Evolutionary conservation across 2,113 vertebrate species (phyloP), one percentile per base, ranked within the genome.

Genomic region (Pomatorhinus ruficollis): DNA sequence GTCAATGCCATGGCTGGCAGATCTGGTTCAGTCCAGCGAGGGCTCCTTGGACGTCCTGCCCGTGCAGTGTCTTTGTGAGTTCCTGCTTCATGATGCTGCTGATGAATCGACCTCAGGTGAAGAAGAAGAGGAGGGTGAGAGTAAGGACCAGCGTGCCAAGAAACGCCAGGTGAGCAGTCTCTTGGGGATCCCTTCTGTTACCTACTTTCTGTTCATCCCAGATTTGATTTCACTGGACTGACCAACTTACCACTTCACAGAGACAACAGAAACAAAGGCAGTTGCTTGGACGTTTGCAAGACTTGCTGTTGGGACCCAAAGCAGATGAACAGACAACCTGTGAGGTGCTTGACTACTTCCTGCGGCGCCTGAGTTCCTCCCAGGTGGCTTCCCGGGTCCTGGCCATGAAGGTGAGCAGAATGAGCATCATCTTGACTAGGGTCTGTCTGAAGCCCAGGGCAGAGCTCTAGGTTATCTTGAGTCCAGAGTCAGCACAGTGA

Each of bases 1-100:
- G 97, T 99, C 99, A 56, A 99, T 99, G 99, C 99, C 99, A 1
- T 99, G 99, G 99, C 96, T 99, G 95, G 99, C 99, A 3, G 99
- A 99, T 91, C 97, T 99, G 93, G 99, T 99, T 40, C 99, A 99
- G 97, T 99, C 99, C 89, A 99, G 99, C 0, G 99, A 99, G 92
- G 99, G 99, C 6, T 99, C 99, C 45, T 96, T 99, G 97, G 99
- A 99, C 0, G 99, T 99, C 90, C 98, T 99, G 28, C 99, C 99
- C 0, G 99, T 99, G 93, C 99, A 99, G 96, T 99, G 99, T 93
- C 98, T 99, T 40, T 99, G 99, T 70, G 99, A 99, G 88, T 99
- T 99, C 90, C 98, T 99, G 53, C 98, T 99, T 80, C 99, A 99
- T 1, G 99, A 99, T 6, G 99, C 99, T 5, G 99, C 99, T 0